Evolutionary conservation across 2,797 vertebrate species (phyloP).

Genomic region (Liasis olivaceus): DNA sequence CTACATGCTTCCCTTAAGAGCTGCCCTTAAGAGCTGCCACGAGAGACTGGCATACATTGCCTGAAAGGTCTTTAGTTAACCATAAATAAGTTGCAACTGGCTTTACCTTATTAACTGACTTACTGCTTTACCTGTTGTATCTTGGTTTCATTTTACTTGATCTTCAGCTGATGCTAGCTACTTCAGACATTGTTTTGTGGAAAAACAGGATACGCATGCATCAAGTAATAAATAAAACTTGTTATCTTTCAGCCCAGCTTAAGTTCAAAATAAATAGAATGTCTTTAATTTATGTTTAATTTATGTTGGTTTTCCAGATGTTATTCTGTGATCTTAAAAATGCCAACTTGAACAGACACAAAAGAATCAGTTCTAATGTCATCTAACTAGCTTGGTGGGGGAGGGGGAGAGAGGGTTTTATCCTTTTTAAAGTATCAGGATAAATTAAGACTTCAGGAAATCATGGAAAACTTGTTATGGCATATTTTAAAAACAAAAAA

Average conservation of each 20-base stretch:
- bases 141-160: background rate
- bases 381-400: background rate
- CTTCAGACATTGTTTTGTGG: background rate
- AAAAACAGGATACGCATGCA: background rate
- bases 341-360: background rate
- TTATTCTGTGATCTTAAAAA: background rate
- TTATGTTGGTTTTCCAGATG: background rate
- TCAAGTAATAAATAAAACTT: background rate
- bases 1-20: background rate
- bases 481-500: constrained; percentile 45
- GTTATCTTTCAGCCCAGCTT: background rate
- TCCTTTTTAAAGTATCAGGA: background rate
- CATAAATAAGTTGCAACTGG: background rate
- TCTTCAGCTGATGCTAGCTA: background rate
- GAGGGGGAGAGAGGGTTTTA: fast-evolving
- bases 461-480: background rate
- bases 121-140: background rate
- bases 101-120: background rate
- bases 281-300: too few species aligned
- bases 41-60: background rate
- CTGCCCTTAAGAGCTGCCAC: background rate
- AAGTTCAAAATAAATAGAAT: background rate
- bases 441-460: background rate
- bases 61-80: background rate
- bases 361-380: background rate